These are phyloP conservation scores for Tragelaphus strepsiceros DNA, from an alignment of 2,113 vertebrate genomes.

Conservation along the genomic window DNA sequence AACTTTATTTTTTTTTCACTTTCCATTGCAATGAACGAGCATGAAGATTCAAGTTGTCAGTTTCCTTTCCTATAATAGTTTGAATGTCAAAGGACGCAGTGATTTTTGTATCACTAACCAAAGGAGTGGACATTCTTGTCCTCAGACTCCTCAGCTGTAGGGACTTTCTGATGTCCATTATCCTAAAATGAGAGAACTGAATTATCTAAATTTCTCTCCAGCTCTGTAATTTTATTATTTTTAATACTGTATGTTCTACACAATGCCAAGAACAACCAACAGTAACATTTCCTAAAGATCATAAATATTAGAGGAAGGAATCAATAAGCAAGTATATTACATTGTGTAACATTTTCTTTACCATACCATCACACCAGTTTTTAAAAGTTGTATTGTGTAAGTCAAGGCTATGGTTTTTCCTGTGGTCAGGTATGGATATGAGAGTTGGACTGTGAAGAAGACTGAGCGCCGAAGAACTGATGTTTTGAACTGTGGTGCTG, in stretches of 20 bases:
- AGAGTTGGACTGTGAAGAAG: too few species aligned
- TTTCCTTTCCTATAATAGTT: background rate
- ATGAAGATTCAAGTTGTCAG: background rate
- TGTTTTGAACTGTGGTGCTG: too few species aligned
- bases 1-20: background rate
- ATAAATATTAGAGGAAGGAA: background rate
- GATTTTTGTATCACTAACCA: background rate
- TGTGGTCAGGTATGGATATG: too few species aligned
- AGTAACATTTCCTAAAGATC: conserved; percentile 26
- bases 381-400: background rate
- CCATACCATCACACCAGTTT: background rate
- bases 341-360: background rate
- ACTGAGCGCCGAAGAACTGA: too few species aligned
- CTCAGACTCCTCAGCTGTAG: background rate
- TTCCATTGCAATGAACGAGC: background rate
- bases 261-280: background rate
- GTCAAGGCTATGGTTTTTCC: too few species aligned
- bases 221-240: background rate
- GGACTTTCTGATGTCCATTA: background rate
- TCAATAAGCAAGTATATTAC: background rate
- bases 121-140: background rate
- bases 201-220: background rate
- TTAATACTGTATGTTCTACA: background rate
- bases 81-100: background rate
- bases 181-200: background rate